These are phyloP conservation scores for Lordiphosa mommai DNA, from an alignment of 1,140 invertebrate genomes.

Conservation along the genomic window DNA sequence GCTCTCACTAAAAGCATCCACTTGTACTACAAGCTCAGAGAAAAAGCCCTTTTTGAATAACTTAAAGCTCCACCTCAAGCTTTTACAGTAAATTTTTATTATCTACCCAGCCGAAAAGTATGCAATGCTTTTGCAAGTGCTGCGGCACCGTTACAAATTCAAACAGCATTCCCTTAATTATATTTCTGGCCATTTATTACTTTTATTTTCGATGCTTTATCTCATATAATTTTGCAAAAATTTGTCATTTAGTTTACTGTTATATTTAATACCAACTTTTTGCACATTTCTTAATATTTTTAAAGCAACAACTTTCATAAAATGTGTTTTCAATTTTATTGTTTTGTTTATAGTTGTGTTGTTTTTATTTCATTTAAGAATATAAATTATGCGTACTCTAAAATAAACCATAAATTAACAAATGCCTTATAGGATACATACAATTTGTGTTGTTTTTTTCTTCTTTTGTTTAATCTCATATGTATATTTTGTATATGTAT, in stretches of 20 bases:
- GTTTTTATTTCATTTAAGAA: slow-evolving; percentile 19
- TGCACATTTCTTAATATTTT: slow-evolving; percentile 31
- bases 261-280: slow-evolving; percentile 31
- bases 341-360: slow-evolving; percentile 17
- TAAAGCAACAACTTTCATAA: slow-evolving; percentile 50
- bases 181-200: slow-evolving; percentile 37
- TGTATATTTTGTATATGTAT: slow-evolving; percentile 42
- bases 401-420: slow-evolving; percentile 59
- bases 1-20: no score
- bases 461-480: slow-evolving; percentile 29
- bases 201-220: slow-evolving; percentile 46
- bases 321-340: slow-evolving; percentile 47
- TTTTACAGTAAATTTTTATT: no score
- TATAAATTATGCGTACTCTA: slow-evolving; percentile 43
- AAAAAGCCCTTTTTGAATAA: no score
- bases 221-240: slow-evolving; percentile 29
- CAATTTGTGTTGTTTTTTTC: slow-evolving; percentile 16
- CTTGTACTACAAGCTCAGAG: no score
- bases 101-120: no score
- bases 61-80: no score
- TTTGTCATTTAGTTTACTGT: slow-evolving; percentile 37
- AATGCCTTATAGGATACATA: slow-evolving; percentile 50
- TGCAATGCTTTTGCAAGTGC: no score
- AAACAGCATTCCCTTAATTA: not conserved
- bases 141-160: not conserved